Percentiles rank a stretch among this genome's conserved stretches.
phyloP scores from a whole-genome alignment of 2,797 vertebrate species.

The Schizothorax lantsangensis region DNA sequence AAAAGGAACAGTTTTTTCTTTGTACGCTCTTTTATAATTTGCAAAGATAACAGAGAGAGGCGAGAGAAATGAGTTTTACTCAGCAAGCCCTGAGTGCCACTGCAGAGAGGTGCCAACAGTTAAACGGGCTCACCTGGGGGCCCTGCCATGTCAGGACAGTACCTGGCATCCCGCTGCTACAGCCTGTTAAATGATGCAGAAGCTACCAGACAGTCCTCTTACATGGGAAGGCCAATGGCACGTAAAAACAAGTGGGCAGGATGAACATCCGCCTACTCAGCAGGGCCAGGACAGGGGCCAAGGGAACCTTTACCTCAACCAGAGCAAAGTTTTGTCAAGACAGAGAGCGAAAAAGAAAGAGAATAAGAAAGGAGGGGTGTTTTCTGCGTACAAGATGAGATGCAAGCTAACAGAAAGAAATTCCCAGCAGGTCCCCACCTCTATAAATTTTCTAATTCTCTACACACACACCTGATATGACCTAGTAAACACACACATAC shows the following conservation, averaged over 20 bases:
- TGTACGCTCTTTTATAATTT: neutral
- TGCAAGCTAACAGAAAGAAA: conserved; percentile 38
- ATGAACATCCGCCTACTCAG: conserved; percentile 66
- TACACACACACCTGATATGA: conserved; percentile 43
- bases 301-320: conserved; percentile 53
- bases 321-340: conserved; percentile 48
- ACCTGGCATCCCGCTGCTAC: conserved; percentile 65
- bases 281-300: conserved; percentile 61
- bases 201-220: conserved; percentile 72
- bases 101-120: conserved; percentile 17
- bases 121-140: conserved; percentile 34
- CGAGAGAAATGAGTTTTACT: neutral
- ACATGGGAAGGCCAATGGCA: conserved; percentile 75
- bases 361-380: neutral
- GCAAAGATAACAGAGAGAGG: neutral
- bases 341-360: neutral
- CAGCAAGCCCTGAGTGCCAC: conserved; percentile 10
- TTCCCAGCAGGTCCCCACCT: conserved; percentile 1
- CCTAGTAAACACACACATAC: conserved; percentile 30
- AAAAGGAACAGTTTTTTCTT: neutral
- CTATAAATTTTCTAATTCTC: neutral
- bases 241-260: conserved; percentile 71
- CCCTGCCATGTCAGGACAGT: conserved; percentile 61
- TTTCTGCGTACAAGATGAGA: conserved; percentile 34
- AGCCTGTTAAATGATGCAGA: conserved; percentile 78